Conservation (phyloP, 1,140 invertebrate genomes). For the Heliconius hermathena region DNA sequence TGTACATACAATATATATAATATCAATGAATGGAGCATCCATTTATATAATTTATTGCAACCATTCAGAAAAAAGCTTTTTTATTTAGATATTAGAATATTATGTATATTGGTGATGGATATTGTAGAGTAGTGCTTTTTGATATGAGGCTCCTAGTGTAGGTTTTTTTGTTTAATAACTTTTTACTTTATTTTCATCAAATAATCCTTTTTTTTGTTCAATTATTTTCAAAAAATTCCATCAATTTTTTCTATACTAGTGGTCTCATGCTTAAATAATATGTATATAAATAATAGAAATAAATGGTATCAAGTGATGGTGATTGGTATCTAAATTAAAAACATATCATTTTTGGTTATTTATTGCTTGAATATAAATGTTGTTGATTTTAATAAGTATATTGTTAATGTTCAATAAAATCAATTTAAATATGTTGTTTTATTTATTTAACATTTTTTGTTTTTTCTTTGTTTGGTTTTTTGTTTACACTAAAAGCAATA, state of each 20-base stretch:
- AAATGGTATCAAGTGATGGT: no score
- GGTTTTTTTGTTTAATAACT: no score
- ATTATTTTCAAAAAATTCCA: no score
- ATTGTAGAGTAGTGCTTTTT: slow-evolving; percentile 13
- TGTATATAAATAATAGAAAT: no score
- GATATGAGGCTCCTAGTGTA: not conserved
- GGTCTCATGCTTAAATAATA: no score
- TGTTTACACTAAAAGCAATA: not conserved
- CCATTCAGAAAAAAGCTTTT: not conserved
- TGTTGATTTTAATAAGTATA: not conserved
- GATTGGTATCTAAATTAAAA: not conserved
- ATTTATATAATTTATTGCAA: no score
- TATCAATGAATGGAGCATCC: no score
- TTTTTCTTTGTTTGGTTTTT: not conserved
- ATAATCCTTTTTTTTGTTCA: no score
- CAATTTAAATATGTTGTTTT: not conserved
- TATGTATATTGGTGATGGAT: slow-evolving; percentile 42
- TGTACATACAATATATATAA: no score
- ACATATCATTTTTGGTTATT: not conserved
- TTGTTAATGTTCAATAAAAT: not conserved
- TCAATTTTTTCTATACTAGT: no score
- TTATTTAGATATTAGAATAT: not conserved
- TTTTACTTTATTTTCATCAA: no score
- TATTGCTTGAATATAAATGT: not conserved
- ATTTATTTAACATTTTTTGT: not conserved